Evolutionary conservation across 2,888 invertebrate species (phyloP), one percentile per base, ranked within the genome.

Genomic region (Trilocha varians): DNA sequence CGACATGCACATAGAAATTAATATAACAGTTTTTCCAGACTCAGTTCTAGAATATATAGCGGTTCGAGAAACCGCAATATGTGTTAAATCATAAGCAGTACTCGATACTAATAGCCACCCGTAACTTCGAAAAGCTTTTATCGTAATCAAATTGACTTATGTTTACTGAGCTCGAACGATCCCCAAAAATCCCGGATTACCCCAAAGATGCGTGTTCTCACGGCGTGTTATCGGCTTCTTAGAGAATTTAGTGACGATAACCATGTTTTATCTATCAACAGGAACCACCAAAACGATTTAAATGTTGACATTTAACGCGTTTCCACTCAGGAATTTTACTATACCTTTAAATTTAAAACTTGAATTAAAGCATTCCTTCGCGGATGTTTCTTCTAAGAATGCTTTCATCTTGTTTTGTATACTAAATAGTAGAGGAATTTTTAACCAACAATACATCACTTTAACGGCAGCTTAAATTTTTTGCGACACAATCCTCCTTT

Each of bases 191-290:
- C 63, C 59, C 49, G 50, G 59, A 65, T 65, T 67, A 73, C 65
- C 59, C 69, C 48, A 51, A 51, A 56, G 58, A 64, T 55, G 62
- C 59, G 57, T 65, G 68, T 75, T 76, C 74, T 72, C 76, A 73
- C 73, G 71, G 53, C 57, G 55, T 58, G 64, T 79, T 82, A 80
- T 83, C 80, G 60, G 55, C 48, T 60, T 62, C 58, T 54, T 53
- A 55, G 59, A 65, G 72, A 67, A 70, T 72, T 72, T 51, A 54
- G 52, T 61, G 62, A 68, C 65, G 77, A 83, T 79, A 82, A 80
- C 74, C 69, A 66, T 58, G 52, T 69, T 25, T 74, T 79, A 80
- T 79, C 78, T 77, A 66, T 72, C 67, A 51, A 40, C 54, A 51
- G 48, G 46, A 52, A 57, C 48, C 52, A 48, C 47, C 52, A 48